Conservation (phyloP, 2,888 invertebrate species). For the Acrocera orbiculus region DNA sequence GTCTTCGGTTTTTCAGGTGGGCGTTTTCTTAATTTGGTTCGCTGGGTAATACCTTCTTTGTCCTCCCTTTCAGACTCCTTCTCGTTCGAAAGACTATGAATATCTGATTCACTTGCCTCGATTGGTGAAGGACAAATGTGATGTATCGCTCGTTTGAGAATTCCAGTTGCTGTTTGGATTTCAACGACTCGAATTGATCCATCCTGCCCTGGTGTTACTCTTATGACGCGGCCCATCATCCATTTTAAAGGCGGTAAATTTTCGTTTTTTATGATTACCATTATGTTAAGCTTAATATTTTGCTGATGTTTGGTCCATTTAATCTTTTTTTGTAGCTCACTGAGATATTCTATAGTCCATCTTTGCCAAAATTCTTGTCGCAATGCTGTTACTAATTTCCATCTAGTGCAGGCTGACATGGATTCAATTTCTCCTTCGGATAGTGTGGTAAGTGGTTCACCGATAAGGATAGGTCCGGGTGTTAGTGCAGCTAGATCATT, state of each 20-base stretch:
- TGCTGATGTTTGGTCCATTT: background rate
- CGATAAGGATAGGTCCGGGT: background rate
- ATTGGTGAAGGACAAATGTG: too few relatives aligned
- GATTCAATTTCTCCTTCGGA: background rate
- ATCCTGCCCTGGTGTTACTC: conserved; percentile 14
- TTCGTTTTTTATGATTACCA: background rate
- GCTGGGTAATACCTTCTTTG: too few relatives aligned
- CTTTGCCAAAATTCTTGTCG: background rate
- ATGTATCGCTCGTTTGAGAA: too few relatives aligned
- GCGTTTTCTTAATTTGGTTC: too few relatives aligned
- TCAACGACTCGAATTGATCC: conserved; percentile 10
- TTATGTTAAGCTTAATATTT: background rate
- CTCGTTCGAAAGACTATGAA: too few relatives aligned
- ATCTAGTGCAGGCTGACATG: too few relatives aligned
- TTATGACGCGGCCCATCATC: background rate
- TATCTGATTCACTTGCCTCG: too few relatives aligned
- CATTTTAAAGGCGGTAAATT: background rate
- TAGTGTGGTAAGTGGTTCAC: background rate
- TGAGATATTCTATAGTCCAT: background rate
- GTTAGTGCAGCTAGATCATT: background rate
- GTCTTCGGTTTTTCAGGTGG: too few relatives aligned
- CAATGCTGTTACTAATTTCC: background rate
- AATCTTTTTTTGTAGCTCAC: background rate
- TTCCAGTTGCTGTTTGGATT: background rate
- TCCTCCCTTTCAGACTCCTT: too few relatives aligned